A percentile compares a stretch with the other conserved stretches of the same genome.
Conservation (phyloP, 1,140 invertebrate species). For the Bombyx mori region DNA sequence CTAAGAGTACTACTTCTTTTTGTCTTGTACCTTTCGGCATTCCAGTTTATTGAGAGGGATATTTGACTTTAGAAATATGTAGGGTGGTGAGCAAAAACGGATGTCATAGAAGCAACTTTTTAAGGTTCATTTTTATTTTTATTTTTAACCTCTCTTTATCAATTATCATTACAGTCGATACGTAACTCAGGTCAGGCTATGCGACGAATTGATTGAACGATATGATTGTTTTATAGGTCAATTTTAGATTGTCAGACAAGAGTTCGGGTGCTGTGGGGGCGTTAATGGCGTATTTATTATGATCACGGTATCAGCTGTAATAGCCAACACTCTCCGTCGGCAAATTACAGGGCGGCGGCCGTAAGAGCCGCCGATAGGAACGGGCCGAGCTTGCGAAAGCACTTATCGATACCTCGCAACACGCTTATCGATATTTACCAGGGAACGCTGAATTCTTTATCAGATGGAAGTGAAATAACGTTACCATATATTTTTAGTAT, state of each 20-base stretch:
- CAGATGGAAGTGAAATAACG: conserved; percentile 33
- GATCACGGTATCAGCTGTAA: conserved; percentile 67
- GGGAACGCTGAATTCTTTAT: conserved; percentile 27
- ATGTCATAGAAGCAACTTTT: too few species aligned
- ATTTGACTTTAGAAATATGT: too few species aligned
- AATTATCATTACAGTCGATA: too few species aligned
- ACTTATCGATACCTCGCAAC: conserved; percentile 41
- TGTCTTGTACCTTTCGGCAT: too few species aligned
- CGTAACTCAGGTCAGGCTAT: too few species aligned
- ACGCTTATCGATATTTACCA: conserved; percentile 30
- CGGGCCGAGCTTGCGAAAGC: conserved; percentile 22
- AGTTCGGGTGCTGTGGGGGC: conserved; percentile 62
- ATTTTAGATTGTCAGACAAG: conserved; percentile 15
- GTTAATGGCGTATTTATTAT: conserved; percentile 71
- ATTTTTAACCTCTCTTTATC: too few species aligned
- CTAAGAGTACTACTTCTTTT: too few species aligned
- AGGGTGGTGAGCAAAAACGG: too few species aligned
- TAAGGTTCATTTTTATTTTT: too few species aligned
- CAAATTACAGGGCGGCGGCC: conserved; percentile 68
- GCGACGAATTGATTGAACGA: too few species aligned
- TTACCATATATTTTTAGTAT: conserved; percentile 19
- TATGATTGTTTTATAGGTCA: too few species aligned
- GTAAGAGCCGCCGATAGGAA: conserved; percentile 44
- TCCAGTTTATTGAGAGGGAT: too few species aligned
- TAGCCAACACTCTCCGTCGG: conserved; percentile 61